A percentile compares a stretch with the other conserved stretches of the same genome.
Conservation (phyloP, 2,888 invertebrate genomes). For the Xestia ashworthii region DNA sequence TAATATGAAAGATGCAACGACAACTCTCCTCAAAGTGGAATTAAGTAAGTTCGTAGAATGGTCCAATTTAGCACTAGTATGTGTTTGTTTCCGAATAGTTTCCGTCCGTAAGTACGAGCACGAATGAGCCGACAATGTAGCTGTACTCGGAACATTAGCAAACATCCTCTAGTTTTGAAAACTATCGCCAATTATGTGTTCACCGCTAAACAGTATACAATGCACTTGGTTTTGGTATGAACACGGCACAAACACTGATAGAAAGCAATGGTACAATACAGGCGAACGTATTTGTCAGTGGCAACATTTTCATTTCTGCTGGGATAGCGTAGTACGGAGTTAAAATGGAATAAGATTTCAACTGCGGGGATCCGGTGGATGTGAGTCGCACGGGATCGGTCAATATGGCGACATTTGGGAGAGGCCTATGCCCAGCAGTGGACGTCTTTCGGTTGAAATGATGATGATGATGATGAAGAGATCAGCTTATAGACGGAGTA, state of each 20-base stretch:
- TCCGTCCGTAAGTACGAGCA: not conserved
- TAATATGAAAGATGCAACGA: not conserved
- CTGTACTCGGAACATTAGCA: constrained; percentile 25
- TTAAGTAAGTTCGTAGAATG: constrained; percentile 15
- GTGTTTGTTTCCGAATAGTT: constrained; percentile 31
- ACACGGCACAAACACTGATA: not conserved
- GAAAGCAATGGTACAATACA: not conserved
- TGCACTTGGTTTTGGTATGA: not conserved
- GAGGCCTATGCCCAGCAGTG: too few species aligned
- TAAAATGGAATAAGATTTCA: not conserved
- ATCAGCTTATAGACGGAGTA: not conserved
- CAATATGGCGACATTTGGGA: too few species aligned
- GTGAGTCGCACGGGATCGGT: too few species aligned
- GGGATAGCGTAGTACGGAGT: not conserved
- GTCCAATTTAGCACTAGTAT: constrained; percentile 26
- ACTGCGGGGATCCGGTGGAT: too few species aligned
- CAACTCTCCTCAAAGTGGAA: not conserved
- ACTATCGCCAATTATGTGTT: constrained; percentile 43
- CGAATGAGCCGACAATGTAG: constrained; percentile 41
- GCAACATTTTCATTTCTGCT: not conserved
- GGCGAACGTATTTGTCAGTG: not conserved
- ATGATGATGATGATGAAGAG: too few species aligned
- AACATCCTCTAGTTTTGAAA: constrained; percentile 57
- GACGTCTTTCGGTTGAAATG: too few species aligned
- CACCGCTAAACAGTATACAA: constrained; percentile 37